Evolutionary conservation across 2,888 invertebrate genomes (phyloP).

Genomic region (Eilema depressum): DNA sequence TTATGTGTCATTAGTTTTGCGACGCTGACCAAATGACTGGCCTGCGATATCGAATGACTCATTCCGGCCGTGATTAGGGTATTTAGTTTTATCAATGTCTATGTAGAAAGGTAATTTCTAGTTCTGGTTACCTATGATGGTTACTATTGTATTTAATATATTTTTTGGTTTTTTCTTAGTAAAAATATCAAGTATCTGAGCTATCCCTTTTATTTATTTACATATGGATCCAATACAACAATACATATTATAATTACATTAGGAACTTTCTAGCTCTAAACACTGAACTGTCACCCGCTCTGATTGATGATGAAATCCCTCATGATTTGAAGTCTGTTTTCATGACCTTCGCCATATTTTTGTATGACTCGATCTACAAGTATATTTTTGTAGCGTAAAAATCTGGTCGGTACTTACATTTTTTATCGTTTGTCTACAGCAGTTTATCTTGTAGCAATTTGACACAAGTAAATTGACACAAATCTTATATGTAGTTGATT

Average conservation of each 20-base stretch:
- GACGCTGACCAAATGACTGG: constrained; percentile 87
- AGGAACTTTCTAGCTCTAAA: no score
- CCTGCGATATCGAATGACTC: constrained; percentile 85
- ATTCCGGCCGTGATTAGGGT: constrained; percentile 81
- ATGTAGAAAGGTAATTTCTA: constrained; percentile 52
- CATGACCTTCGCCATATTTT: no score
- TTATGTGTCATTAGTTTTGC: constrained; percentile 87
- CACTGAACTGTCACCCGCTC: no score
- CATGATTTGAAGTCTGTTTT: no score
- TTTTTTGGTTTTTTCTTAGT: neutral
- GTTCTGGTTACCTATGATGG: constrained; percentile 41
- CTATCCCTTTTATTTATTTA: no score
- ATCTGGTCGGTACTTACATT: neutral
- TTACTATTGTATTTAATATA: neutral
- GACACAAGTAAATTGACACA: neutral
- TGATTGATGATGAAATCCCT: no score
- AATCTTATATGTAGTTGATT: constrained; percentile 21
- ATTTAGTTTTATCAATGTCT: constrained; percentile 74
- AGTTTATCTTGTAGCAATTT: neutral
- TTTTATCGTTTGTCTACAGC: neutral
- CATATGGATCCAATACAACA: no score
- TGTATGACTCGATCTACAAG: no score
- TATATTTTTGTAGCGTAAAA: neutral
- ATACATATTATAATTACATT: no score
- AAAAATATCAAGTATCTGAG: no score